Evolutionary conservation across 2,888 invertebrate genomes (phyloP).

Genomic region (Pediacus dermestoides): DNA sequence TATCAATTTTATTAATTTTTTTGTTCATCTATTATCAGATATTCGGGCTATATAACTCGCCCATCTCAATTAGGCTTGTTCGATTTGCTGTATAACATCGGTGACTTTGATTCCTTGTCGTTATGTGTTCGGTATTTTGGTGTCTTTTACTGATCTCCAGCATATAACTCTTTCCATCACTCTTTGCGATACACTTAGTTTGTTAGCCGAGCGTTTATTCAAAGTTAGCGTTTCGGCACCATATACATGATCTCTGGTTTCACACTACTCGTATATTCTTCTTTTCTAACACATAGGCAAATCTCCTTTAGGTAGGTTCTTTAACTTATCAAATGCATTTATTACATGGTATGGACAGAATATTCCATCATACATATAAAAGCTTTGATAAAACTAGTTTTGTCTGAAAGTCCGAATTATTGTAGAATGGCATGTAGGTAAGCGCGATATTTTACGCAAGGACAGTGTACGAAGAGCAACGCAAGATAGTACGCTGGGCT

Average conservation of each 20-base stretch:
- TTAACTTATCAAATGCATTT: constrained; percentile 11
- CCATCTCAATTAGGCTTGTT: constrained; percentile 5
- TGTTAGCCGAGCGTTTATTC: constrained; percentile 3
- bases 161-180: constrained; percentile 11
- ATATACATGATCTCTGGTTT: constrained; percentile 7
- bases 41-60: constrained; percentile 13
- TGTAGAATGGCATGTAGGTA: no score
- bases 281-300: constrained; percentile 9
- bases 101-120: not conserved
- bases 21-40: constrained; percentile 8
- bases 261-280: constrained; percentile 6
- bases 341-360: no score
- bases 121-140: not conserved
- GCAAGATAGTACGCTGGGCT: no score
- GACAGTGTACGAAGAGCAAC: no score
- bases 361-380: no score
- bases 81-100: constrained; percentile 6
- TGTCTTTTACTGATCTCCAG: no score
- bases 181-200: constrained; percentile 9
- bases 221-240: constrained; percentile 11
- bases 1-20: constrained; percentile 11
- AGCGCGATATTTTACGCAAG: no score
- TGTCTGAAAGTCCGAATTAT: no score
- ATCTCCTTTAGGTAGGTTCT: constrained; percentile 9
- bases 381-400: no score